Conservation (phyloP, 2,797 vertebrate genomes). For the Linurgus olivaceus region DNA sequence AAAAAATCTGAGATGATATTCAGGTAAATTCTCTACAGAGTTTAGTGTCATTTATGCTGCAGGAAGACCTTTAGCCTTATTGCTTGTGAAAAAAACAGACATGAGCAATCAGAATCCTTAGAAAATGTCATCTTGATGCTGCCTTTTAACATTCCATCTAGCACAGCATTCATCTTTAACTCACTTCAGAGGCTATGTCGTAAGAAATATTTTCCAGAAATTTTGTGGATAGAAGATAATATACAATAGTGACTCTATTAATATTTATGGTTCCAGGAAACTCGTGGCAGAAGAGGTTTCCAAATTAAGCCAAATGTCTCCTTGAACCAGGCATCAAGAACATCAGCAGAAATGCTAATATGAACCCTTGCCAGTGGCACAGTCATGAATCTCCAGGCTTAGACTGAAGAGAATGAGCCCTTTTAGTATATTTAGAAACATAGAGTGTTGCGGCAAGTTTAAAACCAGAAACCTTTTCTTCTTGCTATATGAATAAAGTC, state of each 20-base stretch:
- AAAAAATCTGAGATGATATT: neutral
- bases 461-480: neutral
- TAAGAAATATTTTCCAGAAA: neutral
- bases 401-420: neutral
- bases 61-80: neutral
- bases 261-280: conserved; percentile 12
- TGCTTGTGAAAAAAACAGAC: neutral
- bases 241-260: neutral
- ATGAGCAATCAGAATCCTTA: neutral
- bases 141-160: neutral
- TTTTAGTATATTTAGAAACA: neutral
- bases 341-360: neutral
- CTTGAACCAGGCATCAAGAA: neutral
- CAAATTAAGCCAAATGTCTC: neutral
- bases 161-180: neutral
- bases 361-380: neutral
- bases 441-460: neutral
- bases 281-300: neutral
- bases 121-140: neutral
- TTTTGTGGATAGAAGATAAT: neutral
- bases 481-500: neutral
- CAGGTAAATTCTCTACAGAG: neutral
- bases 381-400: neutral
- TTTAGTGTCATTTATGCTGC: neutral
- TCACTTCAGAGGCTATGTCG: neutral